These are phyloP conservation scores for Heteromormyrus szaboi DNA, from an alignment of 2,797 vertebrate species.

Conservation along the genomic window DNA sequence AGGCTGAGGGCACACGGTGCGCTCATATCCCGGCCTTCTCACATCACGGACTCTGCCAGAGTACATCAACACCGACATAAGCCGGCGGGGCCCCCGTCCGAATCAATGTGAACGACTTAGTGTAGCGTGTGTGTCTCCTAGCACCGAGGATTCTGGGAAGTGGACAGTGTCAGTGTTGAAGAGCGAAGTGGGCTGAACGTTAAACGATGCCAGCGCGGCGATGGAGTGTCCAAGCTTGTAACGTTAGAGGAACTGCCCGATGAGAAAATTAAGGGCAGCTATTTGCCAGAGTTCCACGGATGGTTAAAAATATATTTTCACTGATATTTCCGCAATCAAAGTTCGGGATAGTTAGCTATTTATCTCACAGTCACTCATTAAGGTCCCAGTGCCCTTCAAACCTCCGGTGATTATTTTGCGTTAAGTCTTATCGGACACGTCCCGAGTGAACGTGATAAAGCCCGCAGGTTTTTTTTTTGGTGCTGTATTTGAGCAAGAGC, in stretches of 20 bases:
- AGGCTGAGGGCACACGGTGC: constrained; percentile 14
- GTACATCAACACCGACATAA: constrained; percentile 13
- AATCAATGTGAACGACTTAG: background rate
- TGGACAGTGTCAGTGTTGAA: background rate
- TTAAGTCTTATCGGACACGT: background rate
- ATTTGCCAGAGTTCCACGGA: background rate
- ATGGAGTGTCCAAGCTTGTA: background rate
- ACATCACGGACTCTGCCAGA: background rate
- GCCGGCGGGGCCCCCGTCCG: background rate
- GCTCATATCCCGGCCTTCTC: constrained; percentile 9
- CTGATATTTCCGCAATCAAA: background rate
- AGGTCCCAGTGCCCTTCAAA: background rate
- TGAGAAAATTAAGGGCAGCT: background rate
- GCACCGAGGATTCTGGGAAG: background rate
- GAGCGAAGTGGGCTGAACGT: background rate
- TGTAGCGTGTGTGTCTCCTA: background rate
- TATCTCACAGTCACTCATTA: background rate
- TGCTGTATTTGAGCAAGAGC: background rate
- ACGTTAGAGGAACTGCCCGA: background rate
- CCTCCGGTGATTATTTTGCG: background rate
- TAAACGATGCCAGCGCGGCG: background rate
- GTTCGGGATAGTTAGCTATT: background rate
- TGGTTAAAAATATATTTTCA: background rate
- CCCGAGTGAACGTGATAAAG: background rate
- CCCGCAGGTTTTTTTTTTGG: background rate